Percentiles rank a stretch among this genome's conserved stretches.
Evolutionary conservation across 2,113 vertebrate genomes (phyloP).

Genomic region (Beaufortia kweichowensis): DNA sequence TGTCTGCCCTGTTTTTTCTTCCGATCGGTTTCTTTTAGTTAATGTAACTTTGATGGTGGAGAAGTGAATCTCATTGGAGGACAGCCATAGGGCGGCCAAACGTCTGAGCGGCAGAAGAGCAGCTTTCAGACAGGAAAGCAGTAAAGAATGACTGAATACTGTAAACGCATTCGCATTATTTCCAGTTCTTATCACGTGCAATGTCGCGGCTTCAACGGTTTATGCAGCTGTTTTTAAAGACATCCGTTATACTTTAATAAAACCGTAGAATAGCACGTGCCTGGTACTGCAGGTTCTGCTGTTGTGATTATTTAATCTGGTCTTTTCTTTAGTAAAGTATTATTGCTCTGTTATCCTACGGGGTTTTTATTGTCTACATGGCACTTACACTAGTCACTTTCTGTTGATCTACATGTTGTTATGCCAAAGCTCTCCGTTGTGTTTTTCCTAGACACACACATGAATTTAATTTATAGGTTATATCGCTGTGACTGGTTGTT

Average conservation of each 20-base stretch:
- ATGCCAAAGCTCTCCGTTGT: constrained; percentile 73
- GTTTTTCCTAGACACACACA: constrained; percentile 44
- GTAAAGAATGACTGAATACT: constrained; percentile 81
- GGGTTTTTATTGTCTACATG: constrained; percentile 59
- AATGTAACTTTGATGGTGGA: constrained; percentile 64
- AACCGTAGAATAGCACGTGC: constrained; percentile 94
- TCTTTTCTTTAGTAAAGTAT: constrained; percentile 74
- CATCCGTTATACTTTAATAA: constrained; percentile 99
- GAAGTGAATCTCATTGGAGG: constrained; percentile 55
- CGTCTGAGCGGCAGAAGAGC: constrained; percentile 54
- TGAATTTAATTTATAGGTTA: constrained; percentile 59
- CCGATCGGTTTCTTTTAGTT: constrained; percentile 72
- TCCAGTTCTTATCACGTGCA: constrained; percentile 97
- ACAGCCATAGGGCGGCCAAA: constrained; percentile 54
- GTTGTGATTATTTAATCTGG: constrained; percentile 78
- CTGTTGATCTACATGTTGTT: constrained; percentile 66
- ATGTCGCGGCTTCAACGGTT: constrained; percentile 99
- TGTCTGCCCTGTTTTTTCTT: constrained; percentile 81
- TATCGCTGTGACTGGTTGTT: constrained; percentile 61
- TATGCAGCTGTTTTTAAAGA: constrained; percentile 99
- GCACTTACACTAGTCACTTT: constrained; percentile 71
- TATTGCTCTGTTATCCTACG: constrained; percentile 74
- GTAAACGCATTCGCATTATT: constrained; percentile 93
- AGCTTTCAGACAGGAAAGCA: constrained; percentile 69
- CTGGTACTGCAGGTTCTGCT: constrained; percentile 89